A percentile compares a stretch with the other conserved stretches of the same genome.
Evolutionary conservation across 2,113 vertebrate species (phyloP).

Genomic region (Butorides virescens): DNA sequence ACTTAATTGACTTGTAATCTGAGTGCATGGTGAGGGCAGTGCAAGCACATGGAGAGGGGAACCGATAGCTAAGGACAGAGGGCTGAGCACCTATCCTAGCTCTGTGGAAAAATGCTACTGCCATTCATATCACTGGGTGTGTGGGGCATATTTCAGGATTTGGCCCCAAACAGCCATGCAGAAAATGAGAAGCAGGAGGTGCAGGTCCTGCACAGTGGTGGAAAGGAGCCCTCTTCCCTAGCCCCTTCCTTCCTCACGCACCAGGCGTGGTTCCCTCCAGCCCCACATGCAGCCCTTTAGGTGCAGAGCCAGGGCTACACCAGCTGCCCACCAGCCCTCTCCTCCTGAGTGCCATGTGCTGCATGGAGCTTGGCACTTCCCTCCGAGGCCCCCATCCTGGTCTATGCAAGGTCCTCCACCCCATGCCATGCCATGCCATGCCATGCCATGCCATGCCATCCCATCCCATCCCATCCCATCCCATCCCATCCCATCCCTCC

Average conservation of each 20-base stretch:
- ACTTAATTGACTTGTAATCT: neutral
- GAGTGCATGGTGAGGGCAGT: neutral
- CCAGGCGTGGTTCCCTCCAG: neutral
- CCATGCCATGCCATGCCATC: no score
- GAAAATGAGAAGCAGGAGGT: neutral
- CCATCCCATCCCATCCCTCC: neutral
- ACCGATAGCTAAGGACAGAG: neutral
- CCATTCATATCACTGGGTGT: neutral
- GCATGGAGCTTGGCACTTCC: accelerated
- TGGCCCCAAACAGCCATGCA: neutral
- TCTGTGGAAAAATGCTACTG: neutral
- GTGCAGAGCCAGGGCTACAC: accelerated
- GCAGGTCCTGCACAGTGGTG: neutral
- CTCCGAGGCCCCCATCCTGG: neutral
- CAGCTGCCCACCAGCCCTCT: neutral
- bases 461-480: neutral
- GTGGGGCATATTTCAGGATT: neutral
- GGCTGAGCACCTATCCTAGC: neutral
- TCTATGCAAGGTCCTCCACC: neutral
- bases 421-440: no score
- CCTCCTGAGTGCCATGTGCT: neutral
- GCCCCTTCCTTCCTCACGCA: neutral
- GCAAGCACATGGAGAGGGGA: neutral
- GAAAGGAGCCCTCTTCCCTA: neutral
- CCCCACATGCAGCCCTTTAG: neutral